Base-by-base conservation (phyloP, 2,797 vertebrate species). In the Rhadinocentrus ornatus region DNA sequence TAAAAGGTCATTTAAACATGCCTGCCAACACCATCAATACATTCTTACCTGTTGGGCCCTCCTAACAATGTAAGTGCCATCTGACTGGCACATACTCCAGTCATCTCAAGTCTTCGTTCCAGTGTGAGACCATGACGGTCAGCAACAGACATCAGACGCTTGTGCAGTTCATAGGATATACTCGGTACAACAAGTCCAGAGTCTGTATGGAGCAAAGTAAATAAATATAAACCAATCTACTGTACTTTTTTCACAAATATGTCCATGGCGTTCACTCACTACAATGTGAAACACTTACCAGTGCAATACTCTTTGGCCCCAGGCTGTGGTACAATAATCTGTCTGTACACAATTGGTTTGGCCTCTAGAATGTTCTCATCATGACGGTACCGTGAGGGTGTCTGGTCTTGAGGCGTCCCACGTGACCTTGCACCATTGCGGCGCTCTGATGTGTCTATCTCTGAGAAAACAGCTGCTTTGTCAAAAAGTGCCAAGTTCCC, bases 401-500 rank as follows among this genome's bases (percentile, higher is more conserved):
- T 92, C 73, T 95, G 96, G 63, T 99, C 97, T 3, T 57, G 96
- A 0, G 97, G 96, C 0, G 96, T 95, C 0, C 97, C 97, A 0
- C 96, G 92, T 29, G 97, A 96, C 27, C 96, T 94, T 0, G 94
- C 93, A 3, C 97, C 96, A 0, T 96, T 96, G 81, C 95, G 94
- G 5, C 96, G 93, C 84, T 98, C 97, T 0, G 96, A 95, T 0
- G 94, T 97, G 32, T 98, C 96, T 0, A 99, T 98, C 91, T 99
- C 96, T 35, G 98, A 97, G 68, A 99, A 99, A 73, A 99, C 98
- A 22, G 93, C 98, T 77, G 88, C 98, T 91, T 99, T 99, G 93
- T 99, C 97, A 59, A 99, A 99, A 15, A 99, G 95, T 6, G 98
- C 98, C 86, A 99, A 86, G 87, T 99, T 99, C 53, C 97, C 98